Evolutionary conservation across 2,888 invertebrate genomes (phyloP).

Genomic region (Poecilobothrus nobilitatus): DNA sequence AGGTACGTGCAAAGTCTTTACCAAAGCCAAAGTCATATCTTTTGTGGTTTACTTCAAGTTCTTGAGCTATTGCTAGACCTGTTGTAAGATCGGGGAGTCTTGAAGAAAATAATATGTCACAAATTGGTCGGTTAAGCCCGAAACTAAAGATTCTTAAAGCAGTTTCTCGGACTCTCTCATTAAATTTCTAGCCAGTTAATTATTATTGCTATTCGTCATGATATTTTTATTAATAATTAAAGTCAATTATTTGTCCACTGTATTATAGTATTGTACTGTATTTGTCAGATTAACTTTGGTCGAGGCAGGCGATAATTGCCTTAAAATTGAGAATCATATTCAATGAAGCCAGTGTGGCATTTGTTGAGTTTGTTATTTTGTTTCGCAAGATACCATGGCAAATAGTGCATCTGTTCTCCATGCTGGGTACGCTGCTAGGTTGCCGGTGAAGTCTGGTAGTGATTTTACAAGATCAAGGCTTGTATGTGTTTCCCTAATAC

Average conservation of each 20-base stretch:
- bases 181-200: conserved; percentile 17
- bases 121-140: conserved; percentile 17
- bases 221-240: too few relatives aligned
- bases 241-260: conserved; percentile 20
- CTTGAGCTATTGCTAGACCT: conserved; percentile 20
- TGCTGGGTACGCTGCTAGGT: background rate
- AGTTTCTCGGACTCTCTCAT: conserved; percentile 18
- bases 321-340: conserved; percentile 18
- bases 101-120: conserved; percentile 20
- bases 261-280: conserved; percentile 21
- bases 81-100: conserved; percentile 19
- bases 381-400: conserved; percentile 15
- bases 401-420: background rate
- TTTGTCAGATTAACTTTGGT: conserved; percentile 22
- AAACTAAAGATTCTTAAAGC: conserved; percentile 21
- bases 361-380: conserved; percentile 17
- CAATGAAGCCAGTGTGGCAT: conserved; percentile 17
- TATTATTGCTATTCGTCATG: conserved; percentile 19
- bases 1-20: too few relatives aligned
- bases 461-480: background rate
- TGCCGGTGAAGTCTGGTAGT: background rate
- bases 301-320: conserved; percentile 20
- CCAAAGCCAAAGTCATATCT: too few relatives aligned
- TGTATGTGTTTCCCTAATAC: background rate
- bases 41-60: too few relatives aligned